A percentile compares a stretch with the other conserved stretches of the same genome.
phyloP scores from a whole-genome alignment of 2,888 invertebrate species.

The Bugula neritina region DNA sequence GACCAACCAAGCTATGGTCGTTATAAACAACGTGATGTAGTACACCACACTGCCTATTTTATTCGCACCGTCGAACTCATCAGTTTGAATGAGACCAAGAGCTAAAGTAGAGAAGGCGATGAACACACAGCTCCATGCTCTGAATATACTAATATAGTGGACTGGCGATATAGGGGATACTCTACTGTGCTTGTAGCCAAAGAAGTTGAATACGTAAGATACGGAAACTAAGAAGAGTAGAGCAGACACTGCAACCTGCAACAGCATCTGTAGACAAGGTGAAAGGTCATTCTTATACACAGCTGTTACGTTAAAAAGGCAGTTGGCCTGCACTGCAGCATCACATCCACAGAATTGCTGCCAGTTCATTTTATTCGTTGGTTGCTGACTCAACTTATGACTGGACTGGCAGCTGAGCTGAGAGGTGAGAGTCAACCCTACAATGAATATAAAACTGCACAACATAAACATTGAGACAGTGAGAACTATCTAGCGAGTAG shows the following conservation, averaged over 20 bases:
- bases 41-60: not conserved
- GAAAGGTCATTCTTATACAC: not conserved
- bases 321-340: not conserved
- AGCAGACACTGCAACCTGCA: not conserved
- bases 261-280: constrained; percentile 1
- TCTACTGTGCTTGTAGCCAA: constrained; percentile 3
- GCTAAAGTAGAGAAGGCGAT: constrained; percentile 8
- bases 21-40: not conserved
- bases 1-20: not conserved
- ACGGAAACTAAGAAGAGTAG: not conserved
- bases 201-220: constrained; percentile 1
- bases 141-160: not conserved
- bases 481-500: no score
- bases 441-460: no score
- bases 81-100: not conserved
- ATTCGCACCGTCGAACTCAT: not conserved
- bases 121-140: constrained; percentile 16
- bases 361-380: constrained; percentile 7
- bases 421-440: no score
- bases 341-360: constrained; percentile 10
- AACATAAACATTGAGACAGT: no score
- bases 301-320: not conserved
- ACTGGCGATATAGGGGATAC: not conserved
- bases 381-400: no score
- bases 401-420: no score